These are phyloP conservation scores for Xiphophorus birchmanni DNA, from an alignment of 2,797 vertebrate species.

Conservation along the genomic window DNA sequence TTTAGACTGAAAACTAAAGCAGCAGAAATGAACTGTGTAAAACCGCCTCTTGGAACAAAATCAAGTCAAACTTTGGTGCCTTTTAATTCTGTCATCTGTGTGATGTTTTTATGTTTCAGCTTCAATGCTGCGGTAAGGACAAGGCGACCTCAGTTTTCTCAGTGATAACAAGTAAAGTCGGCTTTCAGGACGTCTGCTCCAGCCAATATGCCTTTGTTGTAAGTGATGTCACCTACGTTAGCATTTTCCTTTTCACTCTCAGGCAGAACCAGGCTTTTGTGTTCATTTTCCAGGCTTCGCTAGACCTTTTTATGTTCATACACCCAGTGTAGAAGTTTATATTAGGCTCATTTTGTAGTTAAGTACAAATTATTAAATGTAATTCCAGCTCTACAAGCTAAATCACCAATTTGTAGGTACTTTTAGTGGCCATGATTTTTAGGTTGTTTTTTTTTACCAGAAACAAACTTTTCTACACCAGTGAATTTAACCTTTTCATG, in stretches of 20 bases:
- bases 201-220: neutral
- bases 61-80: neutral
- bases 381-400: neutral
- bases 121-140: conserved; percentile 85
- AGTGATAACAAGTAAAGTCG: fast-evolving
- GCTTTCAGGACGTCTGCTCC: conserved; percentile 66
- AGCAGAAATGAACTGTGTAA: neutral
- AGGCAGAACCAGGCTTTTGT: neutral
- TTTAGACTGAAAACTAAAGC: too few species aligned
- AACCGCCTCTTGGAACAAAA: neutral
- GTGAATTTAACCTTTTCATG: neutral
- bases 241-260: neutral
- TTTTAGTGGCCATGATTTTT: neutral
- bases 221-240: conserved; percentile 37
- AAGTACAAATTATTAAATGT: neutral
- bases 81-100: neutral
- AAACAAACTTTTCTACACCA: neutral
- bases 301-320: neutral
- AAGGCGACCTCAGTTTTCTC: fast-evolving
- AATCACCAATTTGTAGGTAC: neutral
- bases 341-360: neutral
- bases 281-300: neutral
- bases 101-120: conserved; percentile 74
- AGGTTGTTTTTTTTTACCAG: neutral
- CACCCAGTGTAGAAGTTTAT: neutral